Conservation (phyloP, 1,140 invertebrate genomes). For the Dendrolimus punctatus region DNA sequence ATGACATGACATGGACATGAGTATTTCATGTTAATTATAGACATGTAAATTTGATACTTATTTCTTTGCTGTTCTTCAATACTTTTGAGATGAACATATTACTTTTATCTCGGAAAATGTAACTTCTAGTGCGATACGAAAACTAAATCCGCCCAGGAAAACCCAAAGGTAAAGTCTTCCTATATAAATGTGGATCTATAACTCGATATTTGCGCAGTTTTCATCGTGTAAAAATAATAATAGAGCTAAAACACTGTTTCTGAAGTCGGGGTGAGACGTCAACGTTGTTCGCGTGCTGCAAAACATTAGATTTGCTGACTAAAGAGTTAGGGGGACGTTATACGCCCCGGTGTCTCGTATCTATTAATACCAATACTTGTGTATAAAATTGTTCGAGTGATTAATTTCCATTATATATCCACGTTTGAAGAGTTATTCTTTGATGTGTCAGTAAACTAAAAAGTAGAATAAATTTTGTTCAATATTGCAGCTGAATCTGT, state of each 20-base stretch:
- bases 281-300: slow-evolving; percentile 44
- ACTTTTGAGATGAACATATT: neutral
- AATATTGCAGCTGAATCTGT: neutral
- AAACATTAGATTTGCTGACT: slow-evolving; percentile 48
- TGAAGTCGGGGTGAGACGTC: slow-evolving; percentile 34
- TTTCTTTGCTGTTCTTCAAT: neutral
- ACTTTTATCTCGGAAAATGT: too few species aligned
- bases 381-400: slow-evolving; percentile 17
- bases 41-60: neutral
- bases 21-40: too few species aligned
- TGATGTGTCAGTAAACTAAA: too few species aligned
- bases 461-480: too few species aligned
- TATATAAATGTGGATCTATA: too few species aligned
- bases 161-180: too few species aligned
- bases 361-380: slow-evolving; percentile 62
- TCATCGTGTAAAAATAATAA: slow-evolving; percentile 20
- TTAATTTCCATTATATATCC: slow-evolving; percentile 35
- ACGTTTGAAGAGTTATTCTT: too few species aligned
- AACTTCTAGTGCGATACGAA: too few species aligned
- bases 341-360: slow-evolving; percentile 43
- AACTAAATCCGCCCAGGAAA: too few species aligned
- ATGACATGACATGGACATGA: too few species aligned
- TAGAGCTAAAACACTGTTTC: slow-evolving; percentile 26
- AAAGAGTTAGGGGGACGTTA: slow-evolving; percentile 38
- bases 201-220: neutral